Conservation (phyloP, 2,113 vertebrate genomes). For the Indicator maculatus region DNA sequence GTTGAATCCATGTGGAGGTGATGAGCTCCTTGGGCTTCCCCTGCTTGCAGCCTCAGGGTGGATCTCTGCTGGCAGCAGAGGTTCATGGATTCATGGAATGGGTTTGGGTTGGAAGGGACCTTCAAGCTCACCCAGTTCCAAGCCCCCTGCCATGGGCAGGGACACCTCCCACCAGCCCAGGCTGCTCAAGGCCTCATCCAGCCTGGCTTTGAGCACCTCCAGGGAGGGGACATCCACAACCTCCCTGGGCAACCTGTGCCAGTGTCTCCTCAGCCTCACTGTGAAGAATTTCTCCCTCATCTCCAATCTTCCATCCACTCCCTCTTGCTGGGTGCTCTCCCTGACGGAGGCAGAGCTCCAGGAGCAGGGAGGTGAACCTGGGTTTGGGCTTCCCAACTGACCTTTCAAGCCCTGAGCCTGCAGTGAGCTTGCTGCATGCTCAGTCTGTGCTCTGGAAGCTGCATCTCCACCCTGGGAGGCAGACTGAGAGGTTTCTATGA, state of each 20-base stretch:
- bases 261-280: too few relatives aligned
- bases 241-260: too few relatives aligned
- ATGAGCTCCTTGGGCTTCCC: background rate
- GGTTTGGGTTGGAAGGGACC: too few relatives aligned
- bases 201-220: too few relatives aligned
- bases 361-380: background rate
- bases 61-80: background rate
- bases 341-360: background rate
- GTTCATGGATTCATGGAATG: background rate
- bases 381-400: background rate
- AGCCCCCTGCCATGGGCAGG: too few relatives aligned
- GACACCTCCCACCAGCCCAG: too few relatives aligned
- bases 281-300: too few relatives aligned
- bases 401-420: background rate
- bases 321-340: background rate
- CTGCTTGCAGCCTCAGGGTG: fast-evolving
- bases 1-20: fast-evolving
- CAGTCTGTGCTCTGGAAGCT: background rate
- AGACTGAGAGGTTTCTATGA: background rate
- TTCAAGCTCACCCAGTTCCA: too few relatives aligned
- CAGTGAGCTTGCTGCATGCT: background rate
- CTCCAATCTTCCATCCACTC: too few relatives aligned
- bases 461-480: background rate
- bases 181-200: too few relatives aligned
- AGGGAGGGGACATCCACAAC: too few relatives aligned